A percentile compares a stretch with the other conserved stretches of the same genome.
phyloP scores from a whole-genome alignment of 1,140 invertebrate species.

The Eueides isabella region DNA sequence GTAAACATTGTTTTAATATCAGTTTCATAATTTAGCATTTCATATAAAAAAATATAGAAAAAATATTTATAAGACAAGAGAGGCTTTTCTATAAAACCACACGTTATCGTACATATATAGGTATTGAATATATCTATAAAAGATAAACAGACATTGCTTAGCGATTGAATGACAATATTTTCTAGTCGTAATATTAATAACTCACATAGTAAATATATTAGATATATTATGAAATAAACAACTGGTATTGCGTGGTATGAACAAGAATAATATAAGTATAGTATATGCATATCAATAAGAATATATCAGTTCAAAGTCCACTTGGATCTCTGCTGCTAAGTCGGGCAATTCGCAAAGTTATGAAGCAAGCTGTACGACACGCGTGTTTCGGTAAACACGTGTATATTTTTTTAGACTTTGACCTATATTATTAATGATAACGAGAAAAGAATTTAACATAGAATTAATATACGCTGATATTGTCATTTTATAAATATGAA shows the following conservation, averaged over 20 bases:
- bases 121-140: too few relatives aligned
- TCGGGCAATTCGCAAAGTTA: conserved; percentile 25
- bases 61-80: too few relatives aligned
- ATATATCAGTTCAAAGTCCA: conserved; percentile 33
- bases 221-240: conserved; percentile 5
- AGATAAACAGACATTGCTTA: too few relatives aligned
- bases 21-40: too few relatives aligned
- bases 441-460: neutral
- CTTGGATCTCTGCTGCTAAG: conserved; percentile 13
- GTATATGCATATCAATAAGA: conserved; percentile 21
- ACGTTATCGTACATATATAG: too few relatives aligned
- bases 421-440: neutral
- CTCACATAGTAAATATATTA: conserved; percentile 4
- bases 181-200: neutral
- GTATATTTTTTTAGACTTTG: conserved; percentile 3
- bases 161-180: neutral
- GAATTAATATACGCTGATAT: too few relatives aligned
- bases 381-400: neutral
- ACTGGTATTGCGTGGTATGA: neutral
- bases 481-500: too few relatives aligned
- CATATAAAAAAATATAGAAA: too few relatives aligned
- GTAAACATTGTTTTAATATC: too few relatives aligned
- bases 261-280: conserved; percentile 21
- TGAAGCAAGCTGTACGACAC: neutral
- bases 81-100: too few relatives aligned